Percentiles rank a stretch among this genome's conserved stretches.
These are phyloP conservation scores for Cancer borealis DNA, from an alignment of 2,888 invertebrate species.

Conservation along the genomic window DNA sequence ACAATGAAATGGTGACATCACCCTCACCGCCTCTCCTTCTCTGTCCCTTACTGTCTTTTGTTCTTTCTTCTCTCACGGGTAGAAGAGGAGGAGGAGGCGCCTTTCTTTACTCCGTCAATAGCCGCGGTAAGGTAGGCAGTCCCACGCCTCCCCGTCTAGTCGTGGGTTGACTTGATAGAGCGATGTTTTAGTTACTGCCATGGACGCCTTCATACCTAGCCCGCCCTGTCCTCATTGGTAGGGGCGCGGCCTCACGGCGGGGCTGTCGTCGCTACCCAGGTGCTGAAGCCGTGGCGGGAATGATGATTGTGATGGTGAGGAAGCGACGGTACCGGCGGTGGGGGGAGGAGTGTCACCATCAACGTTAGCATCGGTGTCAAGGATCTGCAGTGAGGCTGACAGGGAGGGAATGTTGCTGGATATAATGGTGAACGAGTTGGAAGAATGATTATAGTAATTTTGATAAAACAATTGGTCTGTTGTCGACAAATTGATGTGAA, in stretches of 20 bases:
- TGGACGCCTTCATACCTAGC: background rate
- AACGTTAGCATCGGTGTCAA: background rate
- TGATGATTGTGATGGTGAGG: slow-evolving; percentile 7
- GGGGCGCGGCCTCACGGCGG: slow-evolving; percentile 3
- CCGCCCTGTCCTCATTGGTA: background rate
- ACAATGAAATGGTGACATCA: slow-evolving; percentile 55
- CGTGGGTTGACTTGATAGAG: background rate
- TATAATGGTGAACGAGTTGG: background rate
- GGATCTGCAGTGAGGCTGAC: background rate
- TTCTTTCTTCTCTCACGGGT: background rate
- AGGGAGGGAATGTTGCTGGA: background rate
- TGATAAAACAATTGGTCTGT: background rate
- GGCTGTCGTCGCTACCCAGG: slow-evolving; percentile 30
- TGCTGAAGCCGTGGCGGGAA: slow-evolving; percentile 30
- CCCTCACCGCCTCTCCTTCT: background rate
- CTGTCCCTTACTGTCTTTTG: slow-evolving; percentile 3
- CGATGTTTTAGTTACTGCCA: background rate
- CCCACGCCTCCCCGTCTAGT: background rate
- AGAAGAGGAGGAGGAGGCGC: background rate
- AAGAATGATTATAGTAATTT: background rate
- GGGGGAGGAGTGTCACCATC: background rate
- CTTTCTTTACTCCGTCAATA: background rate
- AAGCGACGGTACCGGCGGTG: background rate
- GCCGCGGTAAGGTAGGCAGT: slow-evolving; percentile 21
- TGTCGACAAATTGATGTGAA: slow-evolving; percentile 2